Conservation (phyloP, 2,797 vertebrate genomes). For the Leptodactylus fallax region DNA sequence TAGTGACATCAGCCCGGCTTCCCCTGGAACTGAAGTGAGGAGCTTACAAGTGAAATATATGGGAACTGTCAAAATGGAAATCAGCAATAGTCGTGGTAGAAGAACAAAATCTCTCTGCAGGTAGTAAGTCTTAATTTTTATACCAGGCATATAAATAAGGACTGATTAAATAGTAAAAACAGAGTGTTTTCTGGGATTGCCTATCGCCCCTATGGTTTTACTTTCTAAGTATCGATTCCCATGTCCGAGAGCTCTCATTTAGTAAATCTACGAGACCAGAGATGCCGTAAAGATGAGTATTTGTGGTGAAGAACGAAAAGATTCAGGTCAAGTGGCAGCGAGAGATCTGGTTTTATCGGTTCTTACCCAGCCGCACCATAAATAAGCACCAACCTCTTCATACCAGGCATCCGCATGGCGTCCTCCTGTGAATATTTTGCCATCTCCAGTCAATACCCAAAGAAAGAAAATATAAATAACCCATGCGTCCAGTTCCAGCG, state of each 20-base stretch:
- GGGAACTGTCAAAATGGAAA: conserved; percentile 60
- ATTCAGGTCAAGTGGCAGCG: conserved; percentile 37
- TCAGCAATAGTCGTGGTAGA: conserved; percentile 33
- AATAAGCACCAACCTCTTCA: conserved; percentile 51
- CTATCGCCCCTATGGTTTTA: conserved; percentile 15
- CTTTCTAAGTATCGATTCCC: conserved; percentile 54
- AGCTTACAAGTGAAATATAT: conserved; percentile 53
- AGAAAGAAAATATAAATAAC: conserved; percentile 44
- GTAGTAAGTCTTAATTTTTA: conserved; percentile 62
- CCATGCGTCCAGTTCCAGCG: conserved; percentile 30
- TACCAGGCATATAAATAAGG: conserved; percentile 49
- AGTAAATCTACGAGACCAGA: conserved; percentile 31
- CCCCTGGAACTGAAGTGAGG: conserved; percentile 38
- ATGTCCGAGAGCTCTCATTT: conserved; percentile 34
- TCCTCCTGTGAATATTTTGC: neutral
- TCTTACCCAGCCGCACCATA: neutral
- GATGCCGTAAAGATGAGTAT: conserved; percentile 38
- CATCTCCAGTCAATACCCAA: conserved; percentile 32
- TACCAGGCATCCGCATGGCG: neutral
- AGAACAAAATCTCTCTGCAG: conserved; percentile 50
- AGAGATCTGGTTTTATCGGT: conserved; percentile 26
- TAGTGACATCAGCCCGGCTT: conserved; percentile 61
- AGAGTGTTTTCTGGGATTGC: conserved; percentile 34
- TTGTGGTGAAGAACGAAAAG: conserved; percentile 36
- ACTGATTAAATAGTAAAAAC: conserved; percentile 57